Percentiles rank a stretch among this genome's conserved stretches.
These are phyloP conservation scores for Anthoptus insignis DNA, from an alignment of 2,888 invertebrate genomes.

Conservation along the genomic window DNA sequence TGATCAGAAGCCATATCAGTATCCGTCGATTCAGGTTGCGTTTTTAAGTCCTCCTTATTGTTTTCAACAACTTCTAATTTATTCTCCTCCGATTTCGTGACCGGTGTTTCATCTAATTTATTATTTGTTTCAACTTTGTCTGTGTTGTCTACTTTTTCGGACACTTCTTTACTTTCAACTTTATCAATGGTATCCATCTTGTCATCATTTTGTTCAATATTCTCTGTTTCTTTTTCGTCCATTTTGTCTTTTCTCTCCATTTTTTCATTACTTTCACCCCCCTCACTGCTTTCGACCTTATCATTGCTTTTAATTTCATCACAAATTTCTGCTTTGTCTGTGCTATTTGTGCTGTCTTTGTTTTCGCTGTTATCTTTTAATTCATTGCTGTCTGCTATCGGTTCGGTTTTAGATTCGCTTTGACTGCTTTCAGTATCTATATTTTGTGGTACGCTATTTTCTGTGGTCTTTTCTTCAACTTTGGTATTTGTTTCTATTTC, in stretches of 20 bases:
- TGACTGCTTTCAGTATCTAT: slow-evolving; percentile 43
- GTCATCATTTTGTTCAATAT: background rate
- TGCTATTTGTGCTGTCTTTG: slow-evolving; percentile 43
- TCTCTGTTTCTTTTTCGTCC: slow-evolving; percentile 37
- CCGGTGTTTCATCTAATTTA: slow-evolving; percentile 13
- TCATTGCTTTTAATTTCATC: slow-evolving; percentile 30
- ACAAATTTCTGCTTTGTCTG: too few species aligned
- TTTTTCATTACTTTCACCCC: slow-evolving; percentile 46
- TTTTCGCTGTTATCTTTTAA: slow-evolving; percentile 45
- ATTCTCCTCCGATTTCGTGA: slow-evolving; percentile 28
- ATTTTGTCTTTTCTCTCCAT: slow-evolving; percentile 36
- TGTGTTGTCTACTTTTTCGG: slow-evolving; percentile 42
- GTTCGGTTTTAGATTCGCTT: slow-evolving; percentile 45
- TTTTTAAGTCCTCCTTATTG: slow-evolving; percentile 35
- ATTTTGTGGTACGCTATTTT: slow-evolving; percentile 21
- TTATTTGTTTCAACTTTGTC: slow-evolving; percentile 38
- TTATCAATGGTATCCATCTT: slow-evolving; percentile 10
- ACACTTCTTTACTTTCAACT: slow-evolving; percentile 10
- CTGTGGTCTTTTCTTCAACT: slow-evolving; percentile 30
- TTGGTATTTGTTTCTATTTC: slow-evolving; percentile 37
- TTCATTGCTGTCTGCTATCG: slow-evolving; percentile 29
- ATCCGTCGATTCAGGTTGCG: slow-evolving; percentile 46
- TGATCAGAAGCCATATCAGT: slow-evolving; percentile 39
- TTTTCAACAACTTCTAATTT: slow-evolving; percentile 18
- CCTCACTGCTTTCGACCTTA: slow-evolving; percentile 38